These are phyloP conservation scores for Lepilemur septentrionalis DNA, from an alignment of 2,797 vertebrate species.

Conservation along the genomic window DNA sequence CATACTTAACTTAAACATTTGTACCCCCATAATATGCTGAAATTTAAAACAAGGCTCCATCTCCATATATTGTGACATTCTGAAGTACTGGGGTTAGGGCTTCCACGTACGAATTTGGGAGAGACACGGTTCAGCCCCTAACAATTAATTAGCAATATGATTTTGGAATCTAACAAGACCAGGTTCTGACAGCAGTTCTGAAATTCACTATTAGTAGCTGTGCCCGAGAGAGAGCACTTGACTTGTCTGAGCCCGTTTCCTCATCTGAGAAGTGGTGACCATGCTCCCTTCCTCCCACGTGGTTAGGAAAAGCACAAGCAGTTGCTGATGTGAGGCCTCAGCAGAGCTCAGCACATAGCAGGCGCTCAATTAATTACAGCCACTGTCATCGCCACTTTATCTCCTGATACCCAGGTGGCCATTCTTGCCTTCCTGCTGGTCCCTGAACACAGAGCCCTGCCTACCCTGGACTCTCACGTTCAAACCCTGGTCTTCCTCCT, in stretches of 20 bases:
- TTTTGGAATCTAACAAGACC: background rate
- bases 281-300: fast-evolving
- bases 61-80: background rate
- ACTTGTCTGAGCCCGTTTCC: background rate
- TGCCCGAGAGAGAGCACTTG: fast-evolving
- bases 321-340: too few species aligned
- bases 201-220: background rate
- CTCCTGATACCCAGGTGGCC: background rate
- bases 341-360: background rate
- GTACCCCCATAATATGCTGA: too few species aligned
- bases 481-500: background rate
- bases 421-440: background rate
- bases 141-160: background rate
- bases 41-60: background rate
- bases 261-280: background rate
- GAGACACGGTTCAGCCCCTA: background rate
- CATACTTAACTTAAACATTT: too few species aligned
- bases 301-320: background rate
- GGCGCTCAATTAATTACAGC: background rate
- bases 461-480: background rate
- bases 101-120: background rate
- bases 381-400: background rate
- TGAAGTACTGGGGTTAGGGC: background rate
- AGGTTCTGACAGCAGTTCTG: background rate
- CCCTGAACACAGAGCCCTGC: background rate